Evolutionary conservation across 2,888 invertebrate species (phyloP).

Genomic region (Toxonevra muliebris): DNA sequence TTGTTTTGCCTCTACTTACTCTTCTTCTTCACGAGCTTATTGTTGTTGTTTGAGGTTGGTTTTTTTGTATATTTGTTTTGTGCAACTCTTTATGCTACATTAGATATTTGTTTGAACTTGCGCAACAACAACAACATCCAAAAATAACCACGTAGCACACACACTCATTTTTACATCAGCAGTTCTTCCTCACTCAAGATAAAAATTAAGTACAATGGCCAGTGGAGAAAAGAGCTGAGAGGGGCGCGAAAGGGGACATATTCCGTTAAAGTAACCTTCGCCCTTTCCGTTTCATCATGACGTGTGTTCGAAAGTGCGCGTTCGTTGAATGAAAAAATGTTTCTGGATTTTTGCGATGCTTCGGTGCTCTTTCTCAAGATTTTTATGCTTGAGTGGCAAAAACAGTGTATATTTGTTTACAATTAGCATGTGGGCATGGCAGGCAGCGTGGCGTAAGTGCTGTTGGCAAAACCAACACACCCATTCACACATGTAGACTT

Average conservation of each 20-base stretch:
- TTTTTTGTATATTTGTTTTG: not conserved
- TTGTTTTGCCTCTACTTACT: conserved; percentile 19
- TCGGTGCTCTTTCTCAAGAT: no score
- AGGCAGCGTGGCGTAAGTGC: no score
- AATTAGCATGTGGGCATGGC: no score
- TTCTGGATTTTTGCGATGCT: no score
- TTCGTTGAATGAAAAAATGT: no score
- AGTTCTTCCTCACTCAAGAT: not conserved
- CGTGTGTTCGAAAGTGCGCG: no score
- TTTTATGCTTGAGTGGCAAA: no score
- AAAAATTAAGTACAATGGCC: not conserved
- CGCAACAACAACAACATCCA: not conserved
- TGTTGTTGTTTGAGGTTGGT: not conserved
- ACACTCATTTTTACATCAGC: no score
- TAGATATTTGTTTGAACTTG: conserved; percentile 8
- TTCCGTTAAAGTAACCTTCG: conserved; percentile 19
- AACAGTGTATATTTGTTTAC: no score
- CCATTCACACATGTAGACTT: no score
- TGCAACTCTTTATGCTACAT: conserved; percentile 18
- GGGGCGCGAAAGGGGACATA: not conserved
- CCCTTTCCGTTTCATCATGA: conserved; percentile 1
- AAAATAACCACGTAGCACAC: no score
- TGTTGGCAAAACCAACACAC: no score
- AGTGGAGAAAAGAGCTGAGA: not conserved
- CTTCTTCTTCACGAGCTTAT: not conserved